Conservation (phyloP, 92 coral and sea anemone genomes). For the Porites divaricata region DNA sequence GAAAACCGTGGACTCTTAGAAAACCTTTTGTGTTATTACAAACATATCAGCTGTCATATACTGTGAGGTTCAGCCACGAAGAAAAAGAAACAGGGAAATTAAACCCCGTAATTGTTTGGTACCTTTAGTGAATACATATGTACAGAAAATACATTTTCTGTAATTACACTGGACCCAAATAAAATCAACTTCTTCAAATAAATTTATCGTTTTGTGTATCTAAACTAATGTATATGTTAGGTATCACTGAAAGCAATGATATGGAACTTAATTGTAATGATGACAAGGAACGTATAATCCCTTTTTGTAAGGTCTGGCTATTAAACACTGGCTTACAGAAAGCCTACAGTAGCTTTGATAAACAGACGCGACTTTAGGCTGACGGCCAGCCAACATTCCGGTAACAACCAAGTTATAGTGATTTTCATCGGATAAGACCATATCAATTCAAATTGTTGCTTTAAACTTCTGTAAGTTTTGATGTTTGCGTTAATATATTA, state of each 20-base stretch:
- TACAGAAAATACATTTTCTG: no score
- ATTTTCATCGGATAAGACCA: neutral
- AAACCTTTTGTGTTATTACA: no score
- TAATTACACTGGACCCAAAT: no score
- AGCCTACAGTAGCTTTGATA: conserved; percentile 19
- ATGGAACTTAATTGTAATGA: neutral
- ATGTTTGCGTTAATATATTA: neutral
- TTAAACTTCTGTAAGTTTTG: neutral
- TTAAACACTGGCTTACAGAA: conserved; percentile 20
- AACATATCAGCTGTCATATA: no score
- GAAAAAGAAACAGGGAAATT: no score
- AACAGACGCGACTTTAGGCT: conserved; percentile 23
- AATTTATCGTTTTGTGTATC: no score
- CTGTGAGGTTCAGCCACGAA: no score
- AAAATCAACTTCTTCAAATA: no score
- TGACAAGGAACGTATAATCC: neutral
- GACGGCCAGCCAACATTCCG: conserved; percentile 28
- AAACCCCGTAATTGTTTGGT: no score
- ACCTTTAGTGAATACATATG: no score
- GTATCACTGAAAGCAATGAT: neutral
- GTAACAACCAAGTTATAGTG: neutral
- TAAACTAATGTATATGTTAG: no score
- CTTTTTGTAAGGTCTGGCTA: neutral
- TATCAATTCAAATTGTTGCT: neutral
- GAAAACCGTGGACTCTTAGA: no score